A percentile compares a stretch with the other conserved stretches of the same genome.
phyloP scores from a whole-genome alignment of 1,140 invertebrate genomes.

The Halesus radiatus region DNA sequence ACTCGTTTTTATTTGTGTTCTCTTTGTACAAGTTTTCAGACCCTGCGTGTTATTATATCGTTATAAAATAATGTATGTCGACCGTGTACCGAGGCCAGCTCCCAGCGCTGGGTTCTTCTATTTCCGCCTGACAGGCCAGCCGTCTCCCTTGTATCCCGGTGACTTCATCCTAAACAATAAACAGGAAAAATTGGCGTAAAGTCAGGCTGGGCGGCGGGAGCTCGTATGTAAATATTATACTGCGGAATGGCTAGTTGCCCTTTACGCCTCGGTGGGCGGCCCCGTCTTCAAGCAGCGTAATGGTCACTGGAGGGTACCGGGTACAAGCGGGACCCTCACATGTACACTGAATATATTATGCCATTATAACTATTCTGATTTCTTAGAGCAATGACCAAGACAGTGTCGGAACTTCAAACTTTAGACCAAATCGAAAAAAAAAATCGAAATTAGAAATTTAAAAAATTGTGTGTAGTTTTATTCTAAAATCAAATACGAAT shows the following conservation, averaged over 20 bases:
- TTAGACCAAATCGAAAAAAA: too few species aligned
- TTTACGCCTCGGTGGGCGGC: constrained; percentile 15
- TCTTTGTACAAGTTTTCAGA: too few species aligned
- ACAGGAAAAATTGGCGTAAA: constrained; percentile 55
- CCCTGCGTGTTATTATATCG: too few species aligned
- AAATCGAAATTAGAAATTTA: too few species aligned
- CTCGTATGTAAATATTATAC: constrained; percentile 55
- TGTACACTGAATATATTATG: neutral
- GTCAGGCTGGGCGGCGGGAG: constrained; percentile 39
- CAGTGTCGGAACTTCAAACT: too few species aligned
- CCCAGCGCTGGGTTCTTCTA: neutral
- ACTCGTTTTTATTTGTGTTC: too few species aligned
- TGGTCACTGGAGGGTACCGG: constrained; percentile 29
- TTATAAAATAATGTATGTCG: too few species aligned
- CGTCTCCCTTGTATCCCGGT: constrained; percentile 23
- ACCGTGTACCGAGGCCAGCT: neutral
- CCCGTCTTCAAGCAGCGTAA: constrained; percentile 12
- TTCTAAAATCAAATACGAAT: too few species aligned
- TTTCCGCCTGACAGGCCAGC: constrained; percentile 22
- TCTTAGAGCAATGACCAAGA: too few species aligned
- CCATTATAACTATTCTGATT: too few species aligned
- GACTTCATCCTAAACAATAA: constrained; percentile 53
- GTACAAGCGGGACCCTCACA: neutral
- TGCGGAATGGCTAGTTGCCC: constrained; percentile 37
- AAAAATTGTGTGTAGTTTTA: too few species aligned